These are phyloP conservation scores for Semnornis frantzii DNA, from an alignment of 2,113 vertebrate genomes.

Conservation along the genomic window DNA sequence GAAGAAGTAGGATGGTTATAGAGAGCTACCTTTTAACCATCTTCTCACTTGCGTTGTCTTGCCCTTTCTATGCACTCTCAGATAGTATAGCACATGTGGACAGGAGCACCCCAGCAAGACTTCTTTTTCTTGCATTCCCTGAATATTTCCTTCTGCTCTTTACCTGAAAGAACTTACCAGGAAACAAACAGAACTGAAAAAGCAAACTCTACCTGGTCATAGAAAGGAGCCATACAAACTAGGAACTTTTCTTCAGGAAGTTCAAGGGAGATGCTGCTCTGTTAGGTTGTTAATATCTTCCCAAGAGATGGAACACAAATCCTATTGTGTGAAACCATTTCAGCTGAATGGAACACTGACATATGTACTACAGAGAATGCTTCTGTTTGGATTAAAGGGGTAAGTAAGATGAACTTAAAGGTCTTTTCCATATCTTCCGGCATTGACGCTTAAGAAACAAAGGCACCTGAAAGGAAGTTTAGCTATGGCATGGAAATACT, in stretches of 20 bases:
- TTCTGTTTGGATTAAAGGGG: background rate
- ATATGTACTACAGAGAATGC: background rate
- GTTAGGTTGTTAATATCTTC: background rate
- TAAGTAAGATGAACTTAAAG: background rate
- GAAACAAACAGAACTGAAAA: background rate
- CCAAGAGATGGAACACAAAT: background rate
- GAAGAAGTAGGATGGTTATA: background rate
- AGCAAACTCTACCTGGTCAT: background rate
- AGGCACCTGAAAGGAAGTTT: background rate
- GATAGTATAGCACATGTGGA: background rate
- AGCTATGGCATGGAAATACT: background rate
- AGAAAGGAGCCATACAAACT: background rate
- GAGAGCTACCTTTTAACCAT: background rate
- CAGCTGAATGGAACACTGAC: background rate
- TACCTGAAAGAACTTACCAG: background rate
- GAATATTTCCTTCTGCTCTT: background rate
- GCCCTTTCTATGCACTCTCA: background rate
- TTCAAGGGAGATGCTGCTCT: background rate
- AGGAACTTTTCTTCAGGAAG: background rate
- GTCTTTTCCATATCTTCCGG: background rate
- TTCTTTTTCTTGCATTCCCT: background rate
- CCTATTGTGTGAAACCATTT: background rate
- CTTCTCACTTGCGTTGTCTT: background rate
- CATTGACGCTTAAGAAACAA: background rate
- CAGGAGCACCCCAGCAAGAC: background rate